A percentile compares a stretch with the other conserved stretches of the same genome.
Conservation (phyloP, 2,113 vertebrate genomes). For the Syngnathus floridae region DNA sequence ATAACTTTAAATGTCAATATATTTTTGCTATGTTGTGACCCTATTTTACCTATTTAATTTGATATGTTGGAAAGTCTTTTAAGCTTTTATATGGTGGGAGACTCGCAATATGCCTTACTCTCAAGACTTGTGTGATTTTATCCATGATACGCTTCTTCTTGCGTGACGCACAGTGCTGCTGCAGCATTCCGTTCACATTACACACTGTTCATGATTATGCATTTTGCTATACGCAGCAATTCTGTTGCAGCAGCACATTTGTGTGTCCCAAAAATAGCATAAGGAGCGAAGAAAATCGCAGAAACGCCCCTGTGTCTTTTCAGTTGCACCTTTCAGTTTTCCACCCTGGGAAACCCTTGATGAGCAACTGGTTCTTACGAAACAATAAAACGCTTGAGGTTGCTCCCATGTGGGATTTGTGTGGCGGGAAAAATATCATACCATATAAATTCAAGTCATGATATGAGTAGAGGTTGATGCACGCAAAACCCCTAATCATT, state of each 20-base stretch:
- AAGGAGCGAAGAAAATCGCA: conserved; percentile 71
- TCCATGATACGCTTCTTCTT: background rate
- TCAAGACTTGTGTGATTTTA: background rate
- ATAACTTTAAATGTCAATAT: background rate
- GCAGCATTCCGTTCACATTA: background rate
- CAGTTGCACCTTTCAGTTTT: conserved; percentile 63
- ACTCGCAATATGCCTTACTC: background rate
- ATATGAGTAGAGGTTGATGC: too few relatives aligned
- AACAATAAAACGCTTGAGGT: conserved; percentile 31
- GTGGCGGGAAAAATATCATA: background rate
- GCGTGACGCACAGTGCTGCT: background rate
- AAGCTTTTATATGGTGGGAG: background rate
- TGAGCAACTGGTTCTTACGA: conserved; percentile 32
- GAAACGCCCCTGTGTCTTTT: conserved; percentile 68
- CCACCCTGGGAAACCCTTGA: conserved; percentile 64
- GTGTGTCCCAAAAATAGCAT: conserved; percentile 43
- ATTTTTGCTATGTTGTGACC: too few relatives aligned
- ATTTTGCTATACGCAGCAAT: background rate
- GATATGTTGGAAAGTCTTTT: background rate
- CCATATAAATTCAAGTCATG: background rate
- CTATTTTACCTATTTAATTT: too few relatives aligned
- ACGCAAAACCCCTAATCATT: background rate
- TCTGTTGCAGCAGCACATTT: conserved; percentile 15
- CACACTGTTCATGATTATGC: background rate
- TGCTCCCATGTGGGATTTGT: conserved; percentile 27